These are phyloP conservation scores for Cuniculus paca DNA, from an alignment of 2,797 vertebrate genomes.

Conservation along the genomic window DNA sequence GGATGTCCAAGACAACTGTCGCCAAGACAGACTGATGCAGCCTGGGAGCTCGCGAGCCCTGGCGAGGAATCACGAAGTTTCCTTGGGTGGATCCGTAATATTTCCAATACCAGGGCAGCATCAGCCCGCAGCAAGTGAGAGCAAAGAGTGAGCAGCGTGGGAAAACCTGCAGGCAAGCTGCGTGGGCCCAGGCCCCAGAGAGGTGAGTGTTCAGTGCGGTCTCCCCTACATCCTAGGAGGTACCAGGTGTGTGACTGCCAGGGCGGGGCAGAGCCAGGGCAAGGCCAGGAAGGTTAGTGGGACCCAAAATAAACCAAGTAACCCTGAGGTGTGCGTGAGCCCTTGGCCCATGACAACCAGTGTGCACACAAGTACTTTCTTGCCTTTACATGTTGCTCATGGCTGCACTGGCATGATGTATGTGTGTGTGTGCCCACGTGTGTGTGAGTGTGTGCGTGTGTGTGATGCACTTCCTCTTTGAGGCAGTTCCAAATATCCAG, in stretches of 20 bases:
- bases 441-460: neutral
- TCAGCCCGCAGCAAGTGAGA: neutral
- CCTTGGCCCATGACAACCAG: neutral
- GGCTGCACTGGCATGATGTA: neutral
- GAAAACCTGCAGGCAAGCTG: neutral
- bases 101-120: conserved; percentile 55
- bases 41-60: neutral
- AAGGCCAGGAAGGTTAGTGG: neutral
- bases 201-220: neutral
- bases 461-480: neutral
- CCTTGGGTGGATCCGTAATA: conserved; percentile 4
- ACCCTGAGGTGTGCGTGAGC: neutral
- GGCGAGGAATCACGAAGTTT: conserved; percentile 64
- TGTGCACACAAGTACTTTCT: neutral
- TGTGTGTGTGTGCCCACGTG: neutral
- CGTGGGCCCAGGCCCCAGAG: neutral
- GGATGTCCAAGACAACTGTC: neutral
- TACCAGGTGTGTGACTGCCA: neutral
- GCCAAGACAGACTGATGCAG: neutral
- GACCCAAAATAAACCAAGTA: neutral
- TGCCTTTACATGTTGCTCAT: neutral
- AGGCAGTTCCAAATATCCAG: neutral
- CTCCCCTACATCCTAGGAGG: neutral
- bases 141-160: neutral
- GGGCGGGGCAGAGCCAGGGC: too few species aligned